Base-by-base conservation (phyloP, 2,888 invertebrate genomes). In the Perizoma flavofasciatum region DNA sequence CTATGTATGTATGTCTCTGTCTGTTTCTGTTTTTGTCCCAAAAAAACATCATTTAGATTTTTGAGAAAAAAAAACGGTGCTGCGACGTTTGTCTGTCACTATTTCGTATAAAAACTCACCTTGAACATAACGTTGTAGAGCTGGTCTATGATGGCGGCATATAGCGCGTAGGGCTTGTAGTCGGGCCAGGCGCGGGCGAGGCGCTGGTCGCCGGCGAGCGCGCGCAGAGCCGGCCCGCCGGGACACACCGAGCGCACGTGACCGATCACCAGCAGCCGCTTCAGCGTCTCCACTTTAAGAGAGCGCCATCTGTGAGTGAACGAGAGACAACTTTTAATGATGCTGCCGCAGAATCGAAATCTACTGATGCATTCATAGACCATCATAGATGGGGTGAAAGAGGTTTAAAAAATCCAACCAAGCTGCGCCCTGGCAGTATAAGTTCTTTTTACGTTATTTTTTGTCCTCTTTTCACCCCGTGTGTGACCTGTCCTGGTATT, bases 91-190 rank as follows among this genome's bases (percentile, higher is more conserved):
- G 4, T 37, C 22, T 22, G 22, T 2, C 22, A 3, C 22, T 2
- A 2, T 22, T 22, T 22, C 3, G 22, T 22, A 22, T 22, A 22
- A 22, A 22, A 22, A 37, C 50, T 49, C 73, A 97, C 96, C 95
- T 97, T 97, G 85, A 98, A 98, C 85, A 98, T 95, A 73, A 95
- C 94, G 55, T 93, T 94, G 82, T 98, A 98, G 44, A 98, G 94
- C 72, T 95, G 95, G 85, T 98, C 96, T 44, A 98, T 92, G 61
- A 99, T 91, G 5, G 96, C 96, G 80, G 97, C 96, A 88, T 97
- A 96, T 75, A 98, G 92, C 45, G 98, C 93, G 83, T 95, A 96
- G 10, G 96, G 95, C 83, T 97, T 98, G 89, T 98, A 98, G 53
- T 96, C 95, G 39, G 89, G 71, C 89, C 97, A 98, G 34, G 83